Conservation (phyloP, 2,888 invertebrate genomes). For the Encarsia formosa region DNA sequence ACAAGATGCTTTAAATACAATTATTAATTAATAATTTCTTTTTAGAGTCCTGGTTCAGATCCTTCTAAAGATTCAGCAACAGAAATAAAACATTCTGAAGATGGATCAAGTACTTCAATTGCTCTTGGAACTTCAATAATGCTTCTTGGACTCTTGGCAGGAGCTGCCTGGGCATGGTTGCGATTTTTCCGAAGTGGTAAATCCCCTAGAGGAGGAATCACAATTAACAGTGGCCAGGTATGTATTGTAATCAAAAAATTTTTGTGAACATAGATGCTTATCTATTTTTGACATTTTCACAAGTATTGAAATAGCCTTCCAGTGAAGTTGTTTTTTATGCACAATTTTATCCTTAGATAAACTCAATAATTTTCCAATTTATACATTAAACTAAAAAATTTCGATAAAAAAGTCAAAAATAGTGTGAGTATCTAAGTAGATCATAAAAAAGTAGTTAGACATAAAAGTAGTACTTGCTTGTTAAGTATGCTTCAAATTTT, state of each 20-base stretch:
- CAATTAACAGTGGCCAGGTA: conserved; percentile 47
- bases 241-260: conserved; percentile 24
- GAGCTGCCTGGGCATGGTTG: conserved; percentile 43
- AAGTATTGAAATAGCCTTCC: not conserved
- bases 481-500: conserved; percentile 24
- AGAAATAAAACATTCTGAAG: conserved; percentile 29
- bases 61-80: conserved; percentile 15
- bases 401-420: conserved; percentile 6
- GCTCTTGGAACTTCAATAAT: conserved; percentile 44
- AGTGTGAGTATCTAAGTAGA: no score
- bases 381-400: not conserved
- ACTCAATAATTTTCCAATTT: not conserved
- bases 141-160: conserved; percentile 41
- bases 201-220: conserved; percentile 45
- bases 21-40: no score
- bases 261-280: no score
- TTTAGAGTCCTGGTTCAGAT: conserved; percentile 10
- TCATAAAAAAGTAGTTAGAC: not conserved
- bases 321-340: not conserved
- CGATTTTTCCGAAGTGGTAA: conserved; percentile 44
- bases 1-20: no score
- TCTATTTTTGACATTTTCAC: no score
- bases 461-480: conserved; percentile 17
- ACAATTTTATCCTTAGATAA: no score
- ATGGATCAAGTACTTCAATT: conserved; percentile 38